A percentile compares a stretch with the other conserved stretches of the same genome.
Conservation (phyloP, 2,888 invertebrate species). For the Panzeria rudis region DNA sequence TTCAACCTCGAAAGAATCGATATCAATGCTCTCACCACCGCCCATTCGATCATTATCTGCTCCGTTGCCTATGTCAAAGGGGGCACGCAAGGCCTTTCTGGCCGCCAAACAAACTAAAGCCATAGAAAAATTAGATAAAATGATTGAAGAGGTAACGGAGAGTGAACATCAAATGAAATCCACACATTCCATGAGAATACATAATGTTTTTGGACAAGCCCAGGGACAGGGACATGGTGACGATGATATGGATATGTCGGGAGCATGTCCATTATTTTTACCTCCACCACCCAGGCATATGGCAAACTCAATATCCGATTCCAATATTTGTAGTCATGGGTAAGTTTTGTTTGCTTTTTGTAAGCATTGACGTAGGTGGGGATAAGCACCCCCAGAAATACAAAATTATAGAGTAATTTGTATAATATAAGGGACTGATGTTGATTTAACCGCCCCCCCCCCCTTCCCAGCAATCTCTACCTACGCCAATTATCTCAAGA, state of each 20-base stretch:
- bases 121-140: constrained; percentile 83
- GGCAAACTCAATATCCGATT: constrained; percentile 82
- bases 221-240: constrained; percentile 58
- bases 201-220: constrained; percentile 73
- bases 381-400: no score
- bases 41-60: constrained; percentile 78
- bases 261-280: constrained; percentile 79
- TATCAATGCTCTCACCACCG: constrained; percentile 78
- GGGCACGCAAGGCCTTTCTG: constrained; percentile 80
- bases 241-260: constrained; percentile 71
- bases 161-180: constrained; percentile 80
- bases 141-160: constrained; percentile 83
- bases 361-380: no score
- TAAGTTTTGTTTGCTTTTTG: constrained; percentile 70
- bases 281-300: constrained; percentile 78
- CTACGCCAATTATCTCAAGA: no score
- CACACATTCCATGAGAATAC: constrained; percentile 77
- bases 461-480: no score
- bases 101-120: constrained; percentile 83
- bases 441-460: no score
- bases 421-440: no score
- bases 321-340: constrained; percentile 82
- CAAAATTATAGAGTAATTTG: no score
- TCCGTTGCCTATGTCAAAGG: constrained; percentile 80
- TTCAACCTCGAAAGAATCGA: constrained; percentile 77